phyloP scores from a whole-genome alignment of 92 coral and sea anemone species.

The Diadumene lineata region DNA sequence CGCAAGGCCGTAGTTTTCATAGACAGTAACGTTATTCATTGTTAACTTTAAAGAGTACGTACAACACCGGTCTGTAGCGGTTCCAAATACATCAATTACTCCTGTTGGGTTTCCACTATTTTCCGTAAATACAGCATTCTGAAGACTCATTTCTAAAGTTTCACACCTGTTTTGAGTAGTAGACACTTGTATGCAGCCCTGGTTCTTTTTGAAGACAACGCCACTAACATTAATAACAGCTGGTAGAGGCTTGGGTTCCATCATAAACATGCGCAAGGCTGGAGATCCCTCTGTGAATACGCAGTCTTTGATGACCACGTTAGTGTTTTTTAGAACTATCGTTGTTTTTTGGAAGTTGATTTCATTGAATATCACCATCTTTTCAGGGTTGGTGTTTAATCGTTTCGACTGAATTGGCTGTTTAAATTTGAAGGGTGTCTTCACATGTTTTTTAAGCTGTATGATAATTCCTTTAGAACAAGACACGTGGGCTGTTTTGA shows the following conservation, averaged over 20 bases:
- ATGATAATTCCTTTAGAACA: constrained; percentile 14
- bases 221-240: neutral
- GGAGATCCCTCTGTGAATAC: constrained; percentile 1
- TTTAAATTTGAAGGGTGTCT: neutral
- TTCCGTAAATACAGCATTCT: neutral
- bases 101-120: neutral
- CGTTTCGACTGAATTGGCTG: neutral
- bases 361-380: neutral
- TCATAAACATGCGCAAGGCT: neutral
- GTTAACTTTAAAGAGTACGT: neutral
- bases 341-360: constrained; percentile 6
- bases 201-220: constrained; percentile 5
- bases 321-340: neutral
- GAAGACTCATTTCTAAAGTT: neutral
- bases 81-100: neutral
- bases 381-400: neutral
- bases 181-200: constrained; percentile 15
- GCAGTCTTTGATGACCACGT: constrained; percentile 1
- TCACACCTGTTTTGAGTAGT: neutral
- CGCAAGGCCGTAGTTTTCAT: constrained; percentile 2
- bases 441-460: neutral
- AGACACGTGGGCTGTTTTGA: constrained; percentile 15
- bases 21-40: constrained; percentile 17
- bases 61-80: neutral
- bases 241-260: neutral